phyloP scores from a whole-genome alignment of 2,797 vertebrate genomes.

The Antennarius maculatus region DNA sequence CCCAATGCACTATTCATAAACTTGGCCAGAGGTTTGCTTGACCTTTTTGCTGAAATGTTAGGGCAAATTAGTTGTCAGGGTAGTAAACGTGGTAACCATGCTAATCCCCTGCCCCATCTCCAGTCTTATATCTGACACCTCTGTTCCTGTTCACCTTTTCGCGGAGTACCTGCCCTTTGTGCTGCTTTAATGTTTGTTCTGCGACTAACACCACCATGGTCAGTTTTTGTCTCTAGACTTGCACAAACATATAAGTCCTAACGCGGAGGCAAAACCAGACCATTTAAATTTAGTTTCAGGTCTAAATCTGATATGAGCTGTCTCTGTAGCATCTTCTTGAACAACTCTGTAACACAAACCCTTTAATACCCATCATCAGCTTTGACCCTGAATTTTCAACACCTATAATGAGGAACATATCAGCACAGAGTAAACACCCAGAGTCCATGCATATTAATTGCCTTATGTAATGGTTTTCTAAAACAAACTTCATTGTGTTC shows the following conservation, averaged over 20 bases:
- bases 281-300: too few species aligned
- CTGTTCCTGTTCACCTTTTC: slow-evolving; percentile 17
- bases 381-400: slow-evolving; percentile 55
- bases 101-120: slow-evolving; percentile 39
- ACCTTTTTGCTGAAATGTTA: slow-evolving; percentile 83
- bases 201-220: neutral
- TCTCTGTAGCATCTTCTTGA: too few species aligned
- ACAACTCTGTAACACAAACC: slow-evolving; percentile 48
- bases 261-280: too few species aligned
- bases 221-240: neutral
- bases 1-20: slow-evolving; percentile 74
- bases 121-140: slow-evolving; percentile 14
- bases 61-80: slow-evolving; percentile 83
- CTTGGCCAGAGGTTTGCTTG: slow-evolving; percentile 73
- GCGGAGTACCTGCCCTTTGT: slow-evolving; percentile 41
- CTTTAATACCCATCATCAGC: slow-evolving; percentile 50
- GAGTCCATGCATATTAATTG: slow-evolving; percentile 67
- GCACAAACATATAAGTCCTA: slow-evolving; percentile 2
- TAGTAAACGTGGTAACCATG: slow-evolving; percentile 66
- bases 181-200: neutral
- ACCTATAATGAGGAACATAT: slow-evolving; percentile 61
- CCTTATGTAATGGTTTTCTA: slow-evolving; percentile 70
- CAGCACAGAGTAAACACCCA: slow-evolving; percentile 65
- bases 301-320: too few species aligned
- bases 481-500: slow-evolving; percentile 66